Evolutionary conservation across 2,113 vertebrate species (phyloP), one percentile per base, ranked within the genome.

Genomic region (Cryptomyrus ogoouensis): DNA sequence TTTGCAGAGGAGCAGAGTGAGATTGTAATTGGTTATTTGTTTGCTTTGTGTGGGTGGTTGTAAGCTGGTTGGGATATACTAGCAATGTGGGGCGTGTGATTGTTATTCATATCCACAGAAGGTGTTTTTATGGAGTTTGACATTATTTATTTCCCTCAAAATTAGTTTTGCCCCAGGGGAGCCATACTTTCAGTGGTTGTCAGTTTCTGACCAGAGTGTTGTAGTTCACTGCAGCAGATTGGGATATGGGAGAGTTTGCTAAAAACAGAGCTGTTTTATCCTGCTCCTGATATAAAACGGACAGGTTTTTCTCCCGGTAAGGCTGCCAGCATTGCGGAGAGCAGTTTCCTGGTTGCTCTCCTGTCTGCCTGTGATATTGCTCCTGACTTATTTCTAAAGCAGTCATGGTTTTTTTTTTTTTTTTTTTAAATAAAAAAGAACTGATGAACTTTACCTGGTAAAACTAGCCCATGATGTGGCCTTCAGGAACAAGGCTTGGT

Each of bases 11-110:
- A 27, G 39, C 44, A n/a, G 44, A 47, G 39, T 83, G 83, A 84
- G 83, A 84, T 84, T n/a, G 83, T 84, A 46, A 21, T 46, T 84
- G 39, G 83, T n/a, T 84, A 46, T 84, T 47, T 84, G 83, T 84
- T 83, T 83, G 21, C 83, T 46, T n/a, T 84, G 44, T 46, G 21
- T 84, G 83, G 44, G 83, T 19, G 50, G 6, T 35, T 31, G 50
- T 87, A 52, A 87, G 50, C n/a, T 87, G 50, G 13, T 87, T 53
- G 50, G 50, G 3, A 21, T 53, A 87, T 87, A 15, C 50, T 31
- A 7, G 50, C 10, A 27, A 87, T 86, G 47, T 47, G 42, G n/a
- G 47, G 46, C 24, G 46, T 84, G 44, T 24, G 31, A 17, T 31
- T 50, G 50, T 27, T 53, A 52, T 87, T 52, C n/a, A 87, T 87